A percentile compares a stretch with the other conserved stretches of the same genome.
Conservation (phyloP, 2,888 invertebrate species). For the Polymixis lichenea region DNA sequence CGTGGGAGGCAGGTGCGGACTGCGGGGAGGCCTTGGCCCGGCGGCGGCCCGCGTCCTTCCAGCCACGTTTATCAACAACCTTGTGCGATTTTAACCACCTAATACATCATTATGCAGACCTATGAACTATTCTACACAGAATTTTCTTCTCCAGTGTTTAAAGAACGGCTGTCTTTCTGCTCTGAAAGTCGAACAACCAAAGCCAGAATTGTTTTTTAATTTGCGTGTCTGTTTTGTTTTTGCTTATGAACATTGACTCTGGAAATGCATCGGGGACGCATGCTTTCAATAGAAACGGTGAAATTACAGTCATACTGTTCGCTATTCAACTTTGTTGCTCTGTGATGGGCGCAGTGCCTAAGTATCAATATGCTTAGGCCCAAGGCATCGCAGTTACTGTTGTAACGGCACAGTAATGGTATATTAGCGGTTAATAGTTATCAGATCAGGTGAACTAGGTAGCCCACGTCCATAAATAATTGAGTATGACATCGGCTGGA, state of each 20-base stretch:
- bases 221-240: neutral
- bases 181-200: neutral
- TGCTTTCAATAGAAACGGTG: neutral
- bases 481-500: slow-evolving; percentile 3
- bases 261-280: neutral
- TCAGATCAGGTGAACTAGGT: neutral
- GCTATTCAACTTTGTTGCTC: neutral
- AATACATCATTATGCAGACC: slow-evolving; percentile 54
- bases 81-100: slow-evolving; percentile 75
- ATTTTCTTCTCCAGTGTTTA: neutral
- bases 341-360: neutral
- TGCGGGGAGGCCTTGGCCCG: slow-evolving; percentile 80
- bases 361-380: neutral
- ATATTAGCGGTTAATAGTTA: neutral
- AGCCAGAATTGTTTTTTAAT: neutral
- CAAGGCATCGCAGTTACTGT: neutral
- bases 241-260: slow-evolving; percentile 10
- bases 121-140: slow-evolving; percentile 34
- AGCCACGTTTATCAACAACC: slow-evolving; percentile 81
- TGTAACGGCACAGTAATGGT: neutral
- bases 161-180: slow-evolving; percentile 4
- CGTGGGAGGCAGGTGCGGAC: slow-evolving; percentile 73
- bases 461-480: neutral
- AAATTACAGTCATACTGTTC: neutral
- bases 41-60: slow-evolving; percentile 82